Evolutionary conservation across 1,140 invertebrate genomes (phyloP), one percentile per base, ranked within the genome.

Genomic region (Sesamia nonagrioides): DNA sequence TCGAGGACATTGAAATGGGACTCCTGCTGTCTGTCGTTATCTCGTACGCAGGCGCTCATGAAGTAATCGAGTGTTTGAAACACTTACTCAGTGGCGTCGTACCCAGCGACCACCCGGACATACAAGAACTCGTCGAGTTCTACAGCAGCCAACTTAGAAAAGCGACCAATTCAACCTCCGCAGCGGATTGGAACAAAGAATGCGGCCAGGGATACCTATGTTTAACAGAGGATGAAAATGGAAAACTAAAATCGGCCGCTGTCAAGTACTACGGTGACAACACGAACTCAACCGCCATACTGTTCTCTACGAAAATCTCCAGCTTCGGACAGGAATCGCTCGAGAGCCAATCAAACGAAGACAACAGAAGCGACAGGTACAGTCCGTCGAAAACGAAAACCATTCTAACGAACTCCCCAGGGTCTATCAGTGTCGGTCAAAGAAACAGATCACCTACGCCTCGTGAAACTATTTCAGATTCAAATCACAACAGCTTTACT

Each of bases 41-140:
- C 78, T 95, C 96, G n/a, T 97, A 97, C 86, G 96, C 97, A 21
- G 97, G 97, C 69, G 96, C 97, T 3, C 76, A 97, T 76, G 97
- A 98, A 89, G 95, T 97, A 15, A 87, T 97, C 15, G 95, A 96
- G 48, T 96, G 96, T 79, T 89, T 96, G 56, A 92, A 93, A 81
- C 96, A 96, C 84, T 94, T 96, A 48, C 84, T 95, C 33, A 92
- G 95, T 75, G 95, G 96, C 71, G 82, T 96, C 11, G 35, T 95
- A 21, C 94, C 92, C 21, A 84, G 89, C 33, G 83, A 84, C 9
- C 88, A 95, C 17, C 90, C 93, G 13, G 86, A 92, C 71, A 91
- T 95, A 69, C 81, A 90, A 79, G 90, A 89, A 60, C 83, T 95
- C 68, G 87, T 91, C 68, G 91, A 91, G 71, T 91, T 90, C 82